These are phyloP conservation scores for Apomyelois bistriatella DNA, from an alignment of 2,888 invertebrate genomes.

Conservation along the genomic window DNA sequence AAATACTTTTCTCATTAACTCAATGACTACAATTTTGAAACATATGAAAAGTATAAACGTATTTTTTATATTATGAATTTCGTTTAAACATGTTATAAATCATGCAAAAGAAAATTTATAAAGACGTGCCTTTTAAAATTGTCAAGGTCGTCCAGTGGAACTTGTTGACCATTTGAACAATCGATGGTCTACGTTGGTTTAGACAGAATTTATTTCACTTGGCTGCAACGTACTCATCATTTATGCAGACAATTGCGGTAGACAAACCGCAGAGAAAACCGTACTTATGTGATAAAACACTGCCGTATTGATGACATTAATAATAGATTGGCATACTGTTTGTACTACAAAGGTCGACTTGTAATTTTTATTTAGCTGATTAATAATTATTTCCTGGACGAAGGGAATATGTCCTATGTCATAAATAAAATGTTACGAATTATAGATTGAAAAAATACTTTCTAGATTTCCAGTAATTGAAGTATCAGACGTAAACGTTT, in stretches of 20 bases:
- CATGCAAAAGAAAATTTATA: neutral
- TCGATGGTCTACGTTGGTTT: neutral
- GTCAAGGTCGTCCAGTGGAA: no score
- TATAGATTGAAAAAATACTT: no score
- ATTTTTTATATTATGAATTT: neutral
- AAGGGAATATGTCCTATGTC: no score
- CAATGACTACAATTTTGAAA: neutral
- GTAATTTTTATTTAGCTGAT: no score
- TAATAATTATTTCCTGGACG: no score
- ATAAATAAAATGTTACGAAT: no score
- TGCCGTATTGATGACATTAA: neutral
- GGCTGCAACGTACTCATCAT: conserved; percentile 10
- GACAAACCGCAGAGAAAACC: neutral
- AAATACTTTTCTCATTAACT: neutral
- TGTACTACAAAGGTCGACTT: no score
- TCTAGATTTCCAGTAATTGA: neutral
- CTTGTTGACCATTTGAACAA: no score
- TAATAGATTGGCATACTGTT: neutral
- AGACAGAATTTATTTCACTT: conserved; percentile 4
- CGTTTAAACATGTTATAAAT: neutral
- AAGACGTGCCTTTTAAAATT: neutral
- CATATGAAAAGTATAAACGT: no score
- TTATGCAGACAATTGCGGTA: conserved; percentile 11
- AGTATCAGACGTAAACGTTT: no score
- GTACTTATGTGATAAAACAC: neutral